phyloP scores from a whole-genome alignment of 2,797 vertebrate genomes.

The Paratrypauchen microcephalus region DNA sequence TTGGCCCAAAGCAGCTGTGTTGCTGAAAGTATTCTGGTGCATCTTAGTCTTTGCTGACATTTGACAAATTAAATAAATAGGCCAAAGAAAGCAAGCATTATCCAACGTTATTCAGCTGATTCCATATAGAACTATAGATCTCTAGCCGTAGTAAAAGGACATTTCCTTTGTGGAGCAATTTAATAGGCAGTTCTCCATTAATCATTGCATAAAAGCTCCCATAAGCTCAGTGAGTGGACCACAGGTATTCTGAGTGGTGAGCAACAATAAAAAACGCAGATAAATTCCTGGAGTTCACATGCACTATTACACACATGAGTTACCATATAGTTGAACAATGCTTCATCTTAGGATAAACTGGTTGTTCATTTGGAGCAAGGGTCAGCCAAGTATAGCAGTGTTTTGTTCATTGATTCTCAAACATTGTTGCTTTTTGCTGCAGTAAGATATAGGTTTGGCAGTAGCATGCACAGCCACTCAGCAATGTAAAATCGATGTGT shows the following conservation, averaged over 20 bases:
- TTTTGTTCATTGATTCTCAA: background rate
- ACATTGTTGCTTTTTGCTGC: background rate
- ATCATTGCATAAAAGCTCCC: slow-evolving; percentile 13
- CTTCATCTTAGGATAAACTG: background rate
- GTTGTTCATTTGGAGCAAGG: background rate
- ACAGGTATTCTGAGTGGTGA: background rate
- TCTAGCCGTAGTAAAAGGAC: slow-evolving; percentile 20
- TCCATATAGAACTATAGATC: slow-evolving; percentile 8
- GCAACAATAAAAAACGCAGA: background rate
- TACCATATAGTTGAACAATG: background rate
- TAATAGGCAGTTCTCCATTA: background rate
- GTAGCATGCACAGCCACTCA: background rate
- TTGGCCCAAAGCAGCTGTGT: slow-evolving; percentile 23
- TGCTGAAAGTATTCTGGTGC: slow-evolving; percentile 11
- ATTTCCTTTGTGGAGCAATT: slow-evolving; percentile 12
- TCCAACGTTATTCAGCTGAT: slow-evolving; percentile 11
- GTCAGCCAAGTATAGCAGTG: background rate
- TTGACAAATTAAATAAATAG: slow-evolving; percentile 5
- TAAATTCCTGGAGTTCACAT: slow-evolving; percentile 2
- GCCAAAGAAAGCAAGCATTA: slow-evolving; percentile 40
- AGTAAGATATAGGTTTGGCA: background rate
- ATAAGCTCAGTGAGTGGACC: slow-evolving; percentile 4
- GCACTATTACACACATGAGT: background rate
- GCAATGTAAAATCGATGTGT: background rate
- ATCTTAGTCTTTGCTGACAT: slow-evolving; percentile 11